Evolutionary conservation across 92 coral and sea anemone genomes (phyloP).

Genomic region (Phymanthus crucifer): DNA sequence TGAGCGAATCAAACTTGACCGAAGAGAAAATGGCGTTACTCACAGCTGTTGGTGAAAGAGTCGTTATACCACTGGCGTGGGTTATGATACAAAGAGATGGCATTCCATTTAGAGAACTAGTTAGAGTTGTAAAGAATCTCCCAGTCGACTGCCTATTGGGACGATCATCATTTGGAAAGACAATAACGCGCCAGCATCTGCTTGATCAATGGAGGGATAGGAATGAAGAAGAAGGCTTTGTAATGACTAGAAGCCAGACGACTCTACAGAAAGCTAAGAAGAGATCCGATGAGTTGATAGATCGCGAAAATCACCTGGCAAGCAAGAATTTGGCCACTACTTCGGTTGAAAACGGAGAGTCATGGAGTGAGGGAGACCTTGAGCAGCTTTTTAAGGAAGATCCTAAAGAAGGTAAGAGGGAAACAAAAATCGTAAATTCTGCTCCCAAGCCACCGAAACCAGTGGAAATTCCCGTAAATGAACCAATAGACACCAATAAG

Average conservation of each 20-base stretch:
- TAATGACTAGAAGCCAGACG: constrained; percentile 31
- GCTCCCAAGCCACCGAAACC: not conserved
- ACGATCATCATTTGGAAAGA: constrained; percentile 46
- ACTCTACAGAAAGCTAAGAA: constrained; percentile 34
- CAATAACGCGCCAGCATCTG: constrained; percentile 23
- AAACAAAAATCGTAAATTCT: not conserved
- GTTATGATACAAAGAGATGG: constrained; percentile 5
- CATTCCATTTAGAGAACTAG: constrained; percentile 11
- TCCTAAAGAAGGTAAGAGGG: not conserved
- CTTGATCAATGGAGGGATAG: constrained; percentile 15
- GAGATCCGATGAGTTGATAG: constrained; percentile 48
- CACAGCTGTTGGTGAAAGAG: constrained; percentile 31
- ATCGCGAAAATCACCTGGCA: constrained; percentile 41
- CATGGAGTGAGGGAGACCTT: not conserved
- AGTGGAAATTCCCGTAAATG: no score
- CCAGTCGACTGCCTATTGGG: constrained; percentile 54
- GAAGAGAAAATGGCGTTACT: no score
- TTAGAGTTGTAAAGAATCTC: constrained; percentile 25
- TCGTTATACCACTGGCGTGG: constrained; percentile 23
- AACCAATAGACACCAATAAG: not conserved
- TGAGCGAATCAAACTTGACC: not conserved
- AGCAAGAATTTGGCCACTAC: constrained; percentile 29
- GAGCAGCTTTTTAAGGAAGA: not conserved
- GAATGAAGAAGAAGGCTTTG: constrained; percentile 19
- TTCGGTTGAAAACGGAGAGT: not conserved